Percentiles rank a stretch among this genome's conserved stretches.
These are phyloP conservation scores for Gouania willdenowi DNA, from an alignment of 2,797 vertebrate genomes.

Conservation along the genomic window DNA sequence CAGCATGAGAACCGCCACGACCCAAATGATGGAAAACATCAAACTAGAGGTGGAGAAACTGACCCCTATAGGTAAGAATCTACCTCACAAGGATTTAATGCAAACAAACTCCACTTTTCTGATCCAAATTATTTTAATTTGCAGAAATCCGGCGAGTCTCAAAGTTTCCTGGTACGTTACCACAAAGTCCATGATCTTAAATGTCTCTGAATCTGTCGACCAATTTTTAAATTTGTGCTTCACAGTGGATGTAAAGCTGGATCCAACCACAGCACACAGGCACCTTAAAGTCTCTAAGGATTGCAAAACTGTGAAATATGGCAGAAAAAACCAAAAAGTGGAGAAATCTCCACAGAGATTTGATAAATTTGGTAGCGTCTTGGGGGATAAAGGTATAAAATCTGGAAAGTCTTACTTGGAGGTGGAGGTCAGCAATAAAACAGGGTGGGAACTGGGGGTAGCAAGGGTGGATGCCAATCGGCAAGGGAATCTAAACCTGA, in stretches of 20 bases:
- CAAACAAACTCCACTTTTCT: accelerated
- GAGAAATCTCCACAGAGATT: constrained; percentile 19
- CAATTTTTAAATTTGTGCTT: neutral
- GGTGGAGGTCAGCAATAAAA: constrained; percentile 39
- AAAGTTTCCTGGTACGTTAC: constrained; percentile 47
- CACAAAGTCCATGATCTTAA: no score
- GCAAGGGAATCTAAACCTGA: constrained; percentile 24
- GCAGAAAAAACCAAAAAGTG: constrained; percentile 9
- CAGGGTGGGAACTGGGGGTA: constrained; percentile 47
- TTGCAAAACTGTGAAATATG: constrained; percentile 36
- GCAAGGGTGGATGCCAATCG: constrained; percentile 11
- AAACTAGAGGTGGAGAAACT: constrained; percentile 43
- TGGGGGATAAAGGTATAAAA: constrained; percentile 20
- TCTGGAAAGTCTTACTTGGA: constrained; percentile 40
- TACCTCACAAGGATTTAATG: accelerated
- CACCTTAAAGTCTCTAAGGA: constrained; percentile 23
- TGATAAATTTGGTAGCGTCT: constrained; percentile 21
- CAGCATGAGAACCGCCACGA: constrained; percentile 35
- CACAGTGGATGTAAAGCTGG: constrained; percentile 37
- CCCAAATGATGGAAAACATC: constrained; percentile 28
- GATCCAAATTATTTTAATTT: neutral
- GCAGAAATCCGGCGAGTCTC: constrained; percentile 57
- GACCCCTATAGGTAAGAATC: constrained; percentile 39
- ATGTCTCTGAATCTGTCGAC: no score
- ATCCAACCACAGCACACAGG: constrained; percentile 28